A percentile compares a stretch with the other conserved stretches of the same genome.
phyloP scores from a whole-genome alignment of 1,140 invertebrate genomes.

The Ptiloglossa arizonensis region DNA sequence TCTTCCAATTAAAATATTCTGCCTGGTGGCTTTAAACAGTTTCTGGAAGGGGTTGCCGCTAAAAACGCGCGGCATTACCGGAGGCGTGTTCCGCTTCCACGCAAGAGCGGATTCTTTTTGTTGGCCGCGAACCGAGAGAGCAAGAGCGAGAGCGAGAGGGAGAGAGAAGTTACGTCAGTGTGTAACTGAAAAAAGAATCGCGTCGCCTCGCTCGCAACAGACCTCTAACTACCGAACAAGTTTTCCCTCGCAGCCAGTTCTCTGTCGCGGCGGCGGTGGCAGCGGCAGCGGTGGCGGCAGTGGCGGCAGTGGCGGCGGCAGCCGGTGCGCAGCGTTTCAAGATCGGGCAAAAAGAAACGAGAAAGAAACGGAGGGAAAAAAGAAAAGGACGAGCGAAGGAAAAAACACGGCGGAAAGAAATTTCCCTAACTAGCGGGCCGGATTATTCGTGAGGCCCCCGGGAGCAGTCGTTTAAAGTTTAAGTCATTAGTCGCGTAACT shows the following conservation, averaged over 20 bases:
- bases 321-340: constrained; percentile 20
- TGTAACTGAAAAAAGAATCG: constrained; percentile 33
- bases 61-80: constrained; percentile 32
- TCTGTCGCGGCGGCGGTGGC: too few species aligned
- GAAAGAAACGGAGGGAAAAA: neutral
- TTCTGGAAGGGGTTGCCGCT: constrained; percentile 27
- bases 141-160: neutral
- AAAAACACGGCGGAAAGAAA: constrained; percentile 26
- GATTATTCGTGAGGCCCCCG: constrained; percentile 11
- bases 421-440: constrained; percentile 16
- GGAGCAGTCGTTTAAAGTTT: constrained; percentile 41
- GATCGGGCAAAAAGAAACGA: constrained; percentile 22
- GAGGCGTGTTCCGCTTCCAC: constrained; percentile 17
- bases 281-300: too few species aligned
- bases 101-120: constrained; percentile 42
- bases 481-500: constrained; percentile 46
- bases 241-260: constrained; percentile 19
- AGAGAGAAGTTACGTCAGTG: constrained; percentile 30
- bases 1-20: constrained; percentile 69
- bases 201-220: constrained; percentile 20
- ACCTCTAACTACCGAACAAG: constrained; percentile 46
- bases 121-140: constrained; percentile 12
- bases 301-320: accelerated
- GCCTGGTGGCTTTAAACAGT: constrained; percentile 61
- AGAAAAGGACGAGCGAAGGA: neutral